A percentile compares a stretch with the other conserved stretches of the same genome.
Conservation (phyloP, 1,140 invertebrate species). For the Maniola jurtina region DNA sequence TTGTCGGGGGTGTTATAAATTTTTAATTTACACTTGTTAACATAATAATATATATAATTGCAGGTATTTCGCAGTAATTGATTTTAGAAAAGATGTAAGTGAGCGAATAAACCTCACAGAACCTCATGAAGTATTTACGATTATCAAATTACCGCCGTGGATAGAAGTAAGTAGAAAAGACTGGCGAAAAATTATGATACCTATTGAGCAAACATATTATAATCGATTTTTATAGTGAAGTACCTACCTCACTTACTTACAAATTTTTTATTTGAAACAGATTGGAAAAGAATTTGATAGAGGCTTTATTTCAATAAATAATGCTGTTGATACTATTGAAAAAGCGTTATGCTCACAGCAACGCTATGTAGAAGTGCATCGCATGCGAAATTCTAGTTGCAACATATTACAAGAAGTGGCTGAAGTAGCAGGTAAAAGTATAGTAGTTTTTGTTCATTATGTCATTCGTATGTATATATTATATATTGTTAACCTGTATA, state of each 20-base stretch:
- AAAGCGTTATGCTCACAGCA: constrained; percentile 29
- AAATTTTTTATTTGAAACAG: background rate
- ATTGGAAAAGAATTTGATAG: background rate
- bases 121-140: background rate
- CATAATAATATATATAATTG: constrained; percentile 12
- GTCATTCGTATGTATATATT: no score
- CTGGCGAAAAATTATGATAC: no score
- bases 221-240: no score
- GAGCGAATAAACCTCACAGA: background rate
- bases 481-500: no score
- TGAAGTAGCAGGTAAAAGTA: constrained; percentile 27
- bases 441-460: no score
- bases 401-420: constrained; percentile 26
- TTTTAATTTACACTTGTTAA: no score
- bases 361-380: constrained; percentile 14
- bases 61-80: constrained; percentile 41
- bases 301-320: background rate
- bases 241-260: no score
- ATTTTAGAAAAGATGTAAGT: constrained; percentile 2
- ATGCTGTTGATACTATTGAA: constrained; percentile 31
- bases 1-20: no score
- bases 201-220: background rate
- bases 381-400: background rate
- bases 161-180: constrained; percentile 6
- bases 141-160: constrained; percentile 8